phyloP scores from a whole-genome alignment of 2,888 invertebrate species.

The Matsumyia berberina region DNA sequence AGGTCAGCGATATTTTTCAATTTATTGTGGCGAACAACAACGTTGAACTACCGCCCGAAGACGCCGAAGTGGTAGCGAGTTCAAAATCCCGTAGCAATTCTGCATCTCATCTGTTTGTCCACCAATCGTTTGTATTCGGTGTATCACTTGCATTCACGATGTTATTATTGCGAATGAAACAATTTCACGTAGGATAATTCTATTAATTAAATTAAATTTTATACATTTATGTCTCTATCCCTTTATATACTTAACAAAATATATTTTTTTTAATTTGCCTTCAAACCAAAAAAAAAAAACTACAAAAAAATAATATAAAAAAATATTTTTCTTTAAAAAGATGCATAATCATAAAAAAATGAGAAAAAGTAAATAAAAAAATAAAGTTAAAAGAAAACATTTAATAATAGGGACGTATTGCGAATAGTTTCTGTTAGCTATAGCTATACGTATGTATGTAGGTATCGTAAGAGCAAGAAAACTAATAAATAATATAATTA shows the following conservation, averaged over 20 bases:
- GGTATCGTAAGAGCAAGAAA: slow-evolving; percentile 36
- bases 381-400: slow-evolving; percentile 13
- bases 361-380: slow-evolving; percentile 9
- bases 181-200: slow-evolving; percentile 78
- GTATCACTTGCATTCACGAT: slow-evolving; percentile 70
- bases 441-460: slow-evolving; percentile 55
- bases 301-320: slow-evolving; percentile 23
- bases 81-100: slow-evolving; percentile 84
- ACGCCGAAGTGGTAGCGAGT: slow-evolving; percentile 84
- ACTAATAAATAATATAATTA: slow-evolving; percentile 13
- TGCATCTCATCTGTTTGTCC: slow-evolving; percentile 70
- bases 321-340: slow-evolving; percentile 47
- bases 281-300: slow-evolving; percentile 36
- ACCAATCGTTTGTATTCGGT: slow-evolving; percentile 53
- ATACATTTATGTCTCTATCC: slow-evolving; percentile 12
- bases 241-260: slow-evolving; percentile 1
- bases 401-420: slow-evolving; percentile 40
- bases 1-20: slow-evolving; percentile 90
- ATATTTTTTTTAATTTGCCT: slow-evolving; percentile 45
- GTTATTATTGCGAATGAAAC: slow-evolving; percentile 73
- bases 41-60: slow-evolving; percentile 83
- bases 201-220: slow-evolving; percentile 24
- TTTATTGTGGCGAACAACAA: slow-evolving; percentile 85
- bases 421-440: slow-evolving; percentile 60
- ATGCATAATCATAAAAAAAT: slow-evolving; percentile 57